phyloP scores from a whole-genome alignment of 2,113 vertebrate genomes.

The Pomatorhinus ruficollis region DNA sequence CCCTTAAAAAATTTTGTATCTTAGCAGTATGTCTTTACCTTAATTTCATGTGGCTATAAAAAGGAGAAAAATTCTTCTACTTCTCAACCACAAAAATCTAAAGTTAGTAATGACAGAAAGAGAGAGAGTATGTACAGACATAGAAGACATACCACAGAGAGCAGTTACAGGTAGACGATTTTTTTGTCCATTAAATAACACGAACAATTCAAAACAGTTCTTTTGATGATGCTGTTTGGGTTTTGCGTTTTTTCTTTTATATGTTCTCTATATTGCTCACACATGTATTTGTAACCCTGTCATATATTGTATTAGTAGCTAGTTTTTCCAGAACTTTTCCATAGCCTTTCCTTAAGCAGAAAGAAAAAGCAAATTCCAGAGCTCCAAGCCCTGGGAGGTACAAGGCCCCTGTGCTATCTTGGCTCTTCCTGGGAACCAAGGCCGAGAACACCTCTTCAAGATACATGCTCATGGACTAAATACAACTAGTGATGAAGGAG shows the following conservation, averaged over 20 bases:
- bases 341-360: neutral
- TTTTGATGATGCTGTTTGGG: neutral
- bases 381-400: neutral
- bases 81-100: neutral
- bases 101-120: neutral
- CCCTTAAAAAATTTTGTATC: neutral
- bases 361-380: neutral
- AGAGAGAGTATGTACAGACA: neutral
- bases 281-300: neutral
- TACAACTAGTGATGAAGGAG: neutral
- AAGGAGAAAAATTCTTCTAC: neutral
- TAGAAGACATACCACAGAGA: neutral
- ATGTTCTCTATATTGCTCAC: neutral
- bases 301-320: neutral
- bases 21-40: neutral
- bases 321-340: neutral
- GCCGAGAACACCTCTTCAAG: fast-evolving
- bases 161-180: neutral
- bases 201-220: neutral
- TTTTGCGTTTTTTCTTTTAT: neutral
- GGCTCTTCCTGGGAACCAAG: neutral
- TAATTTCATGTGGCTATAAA: neutral
- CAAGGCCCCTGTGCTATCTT: neutral
- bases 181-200: neutral
- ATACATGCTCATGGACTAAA: neutral